Percentiles rank a stretch among this genome's conserved stretches.
Conservation (phyloP, 2,113 vertebrate species). For the Pogona vitticeps region DNA sequence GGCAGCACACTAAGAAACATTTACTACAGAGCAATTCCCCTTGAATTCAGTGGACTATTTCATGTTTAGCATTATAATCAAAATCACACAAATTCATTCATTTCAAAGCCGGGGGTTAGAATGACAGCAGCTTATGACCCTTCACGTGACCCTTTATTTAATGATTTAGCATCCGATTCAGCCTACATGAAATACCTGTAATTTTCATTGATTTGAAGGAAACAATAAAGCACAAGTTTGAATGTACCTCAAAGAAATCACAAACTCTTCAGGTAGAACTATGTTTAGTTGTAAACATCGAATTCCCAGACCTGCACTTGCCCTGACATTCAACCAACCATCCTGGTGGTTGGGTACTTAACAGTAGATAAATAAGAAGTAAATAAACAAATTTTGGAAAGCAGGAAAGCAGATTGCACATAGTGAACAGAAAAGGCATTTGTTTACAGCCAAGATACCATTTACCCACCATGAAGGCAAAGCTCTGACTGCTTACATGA, state of each 20-base stretch:
- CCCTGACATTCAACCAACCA: background rate
- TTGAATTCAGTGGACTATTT: background rate
- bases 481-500: slow-evolving; percentile 38
- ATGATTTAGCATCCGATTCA: background rate
- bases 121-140: background rate
- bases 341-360: slow-evolving; percentile 30
- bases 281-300: background rate
- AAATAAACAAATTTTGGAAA: background rate
- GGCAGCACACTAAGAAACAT: too few species aligned
- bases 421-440: slow-evolving; percentile 27
- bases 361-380: slow-evolving; percentile 27
- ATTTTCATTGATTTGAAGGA: background rate
- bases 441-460: slow-evolving; percentile 43
- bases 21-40: background rate
- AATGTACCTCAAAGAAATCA: background rate
- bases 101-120: background rate
- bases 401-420: slow-evolving; percentile 32
- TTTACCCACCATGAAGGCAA: slow-evolving; percentile 43
- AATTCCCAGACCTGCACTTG: background rate
- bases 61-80: too few species aligned
- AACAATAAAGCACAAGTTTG: background rate
- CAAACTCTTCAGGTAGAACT: background rate
- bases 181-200: background rate
- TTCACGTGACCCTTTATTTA: background rate
- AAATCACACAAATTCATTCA: background rate